Evolutionary conservation across 2,113 vertebrate genomes (phyloP).

Genomic region (Sardina pilchardus): DNA sequence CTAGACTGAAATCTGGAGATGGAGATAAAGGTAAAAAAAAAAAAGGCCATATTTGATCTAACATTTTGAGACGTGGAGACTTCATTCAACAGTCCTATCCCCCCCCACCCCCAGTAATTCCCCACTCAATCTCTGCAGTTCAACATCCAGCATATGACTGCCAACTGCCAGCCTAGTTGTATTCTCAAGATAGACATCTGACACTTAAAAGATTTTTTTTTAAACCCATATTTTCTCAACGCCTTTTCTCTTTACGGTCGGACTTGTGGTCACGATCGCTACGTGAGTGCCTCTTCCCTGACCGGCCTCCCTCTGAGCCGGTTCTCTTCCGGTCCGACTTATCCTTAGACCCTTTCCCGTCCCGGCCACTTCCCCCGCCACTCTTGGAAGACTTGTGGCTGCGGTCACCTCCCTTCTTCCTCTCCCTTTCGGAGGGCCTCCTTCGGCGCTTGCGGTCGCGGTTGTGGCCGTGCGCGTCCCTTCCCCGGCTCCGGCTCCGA

Average conservation of each 20-base stretch:
- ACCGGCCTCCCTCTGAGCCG: constrained; percentile 84
- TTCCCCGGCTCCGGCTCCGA: constrained; percentile 81
- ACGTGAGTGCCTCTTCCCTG: constrained; percentile 82
- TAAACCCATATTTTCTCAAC: constrained; percentile 64
- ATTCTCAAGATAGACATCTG: constrained; percentile 24
- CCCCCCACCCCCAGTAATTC: not conserved
- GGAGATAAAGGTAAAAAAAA: not conserved
- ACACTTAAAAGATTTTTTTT: constrained; percentile 57
- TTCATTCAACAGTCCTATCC: not conserved
- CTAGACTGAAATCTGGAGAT: not conserved
- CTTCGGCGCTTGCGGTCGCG: constrained; percentile 81
- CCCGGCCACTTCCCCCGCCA: constrained; percentile 67
- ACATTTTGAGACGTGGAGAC: not conserved
- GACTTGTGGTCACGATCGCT: constrained; percentile 93
- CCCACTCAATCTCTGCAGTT: not conserved
- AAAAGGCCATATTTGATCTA: not conserved
- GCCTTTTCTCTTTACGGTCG: constrained; percentile 97
- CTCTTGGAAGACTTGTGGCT: constrained; percentile 85
- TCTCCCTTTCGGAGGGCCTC: constrained; percentile 75
- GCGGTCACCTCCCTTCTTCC: constrained; percentile 81
- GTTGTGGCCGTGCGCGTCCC: constrained; percentile 71
- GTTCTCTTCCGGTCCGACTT: constrained; percentile 86
- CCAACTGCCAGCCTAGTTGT: not conserved
- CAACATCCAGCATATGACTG: not conserved
- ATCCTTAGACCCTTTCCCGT: constrained; percentile 87